Evolutionary conservation across 1,140 invertebrate genomes (phyloP).

Genomic region (Dinoponera quadriceps): DNA sequence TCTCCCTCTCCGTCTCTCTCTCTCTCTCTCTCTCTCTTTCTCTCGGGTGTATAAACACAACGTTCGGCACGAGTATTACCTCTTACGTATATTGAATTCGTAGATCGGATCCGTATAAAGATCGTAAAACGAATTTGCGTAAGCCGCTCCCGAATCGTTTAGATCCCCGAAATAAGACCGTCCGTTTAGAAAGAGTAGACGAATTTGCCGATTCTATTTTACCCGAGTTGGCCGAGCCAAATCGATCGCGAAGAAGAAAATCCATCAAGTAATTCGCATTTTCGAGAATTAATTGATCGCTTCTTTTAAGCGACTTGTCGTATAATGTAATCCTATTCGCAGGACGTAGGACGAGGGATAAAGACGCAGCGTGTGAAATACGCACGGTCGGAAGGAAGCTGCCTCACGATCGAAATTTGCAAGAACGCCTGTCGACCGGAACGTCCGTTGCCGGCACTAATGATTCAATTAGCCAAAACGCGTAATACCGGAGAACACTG

Average conservation of each 20-base stretch:
- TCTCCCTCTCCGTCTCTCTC: too few relatives aligned
- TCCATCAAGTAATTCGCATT: neutral
- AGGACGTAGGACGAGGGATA: neutral
- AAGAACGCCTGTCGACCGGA: neutral
- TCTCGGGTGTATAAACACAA: conserved; percentile 47
- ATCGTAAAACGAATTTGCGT: conserved; percentile 27
- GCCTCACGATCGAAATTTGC: neutral
- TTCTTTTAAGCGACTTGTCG: too few relatives aligned
- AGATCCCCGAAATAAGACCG: neutral
- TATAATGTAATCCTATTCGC: too few relatives aligned
- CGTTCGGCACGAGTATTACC: conserved; percentile 24
- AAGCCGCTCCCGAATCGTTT: conserved; percentile 24
- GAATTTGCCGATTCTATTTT: conserved; percentile 4
- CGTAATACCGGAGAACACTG: neutral
- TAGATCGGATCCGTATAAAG: conserved; percentile 19
- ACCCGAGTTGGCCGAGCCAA: neutral
- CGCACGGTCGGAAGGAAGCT: neutral
- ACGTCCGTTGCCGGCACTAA: conserved; percentile 6
- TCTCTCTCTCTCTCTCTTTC: too few relatives aligned
- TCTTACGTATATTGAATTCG: conserved; percentile 1
- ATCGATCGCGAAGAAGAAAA: conserved; percentile 1
- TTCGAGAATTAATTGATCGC: too few relatives aligned
- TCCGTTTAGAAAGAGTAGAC: neutral
- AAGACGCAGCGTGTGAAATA: neutral
- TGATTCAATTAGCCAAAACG: conserved; percentile 21